Percentiles rank a stretch among this genome's conserved stretches.
These are phyloP conservation scores for Psammodynastes pulverulentus DNA, from an alignment of 2,113 vertebrate species.

Conservation along the genomic window DNA sequence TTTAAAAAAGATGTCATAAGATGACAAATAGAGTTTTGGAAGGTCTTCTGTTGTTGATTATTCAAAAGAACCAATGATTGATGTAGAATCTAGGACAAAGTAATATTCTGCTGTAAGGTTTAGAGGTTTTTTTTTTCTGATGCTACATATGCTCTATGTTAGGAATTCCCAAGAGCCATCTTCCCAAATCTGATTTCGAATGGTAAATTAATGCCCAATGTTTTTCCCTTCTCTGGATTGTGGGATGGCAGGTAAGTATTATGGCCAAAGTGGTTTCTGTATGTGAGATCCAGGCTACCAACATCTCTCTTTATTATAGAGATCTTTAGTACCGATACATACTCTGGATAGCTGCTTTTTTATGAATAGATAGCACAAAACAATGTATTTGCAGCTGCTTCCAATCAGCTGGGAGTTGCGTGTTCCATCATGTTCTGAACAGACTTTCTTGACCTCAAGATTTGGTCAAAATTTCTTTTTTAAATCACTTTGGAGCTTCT, in stretches of 20 bases:
- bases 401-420: neutral
- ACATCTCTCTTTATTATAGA: neutral
- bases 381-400: neutral
- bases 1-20: neutral
- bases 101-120: conserved; percentile 14
- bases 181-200: neutral
- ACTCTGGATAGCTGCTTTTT: neutral
- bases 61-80: conserved; percentile 28
- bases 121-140: neutral
- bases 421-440: neutral
- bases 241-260: neutral
- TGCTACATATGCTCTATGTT: neutral
- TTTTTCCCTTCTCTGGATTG: neutral
- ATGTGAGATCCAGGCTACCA: neutral
- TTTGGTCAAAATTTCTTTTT: neutral
- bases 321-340: neutral
- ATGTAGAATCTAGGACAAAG: conserved; percentile 18
- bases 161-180: conserved; percentile 2
- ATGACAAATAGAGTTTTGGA: neutral
- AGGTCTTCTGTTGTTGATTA: neutral
- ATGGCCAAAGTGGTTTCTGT: neutral
- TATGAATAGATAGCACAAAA: neutral
- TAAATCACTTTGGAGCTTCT: neutral
- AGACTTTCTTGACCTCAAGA: neutral
- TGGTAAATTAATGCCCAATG: neutral